These are phyloP conservation scores for Alentia gelatinosa DNA, from an alignment of 2,888 invertebrate species.

Conservation along the genomic window DNA sequence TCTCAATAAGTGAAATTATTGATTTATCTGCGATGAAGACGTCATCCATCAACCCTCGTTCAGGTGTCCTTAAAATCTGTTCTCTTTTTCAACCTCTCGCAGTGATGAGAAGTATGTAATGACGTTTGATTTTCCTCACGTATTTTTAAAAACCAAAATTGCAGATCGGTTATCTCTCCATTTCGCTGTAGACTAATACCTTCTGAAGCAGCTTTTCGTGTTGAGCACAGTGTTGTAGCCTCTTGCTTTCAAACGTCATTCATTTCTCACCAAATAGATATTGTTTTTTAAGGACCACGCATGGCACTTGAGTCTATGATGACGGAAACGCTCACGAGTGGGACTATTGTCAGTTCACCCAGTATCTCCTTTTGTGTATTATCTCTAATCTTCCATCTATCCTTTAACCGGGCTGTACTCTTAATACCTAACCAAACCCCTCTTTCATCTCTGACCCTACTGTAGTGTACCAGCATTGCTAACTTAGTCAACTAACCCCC, in stretches of 20 bases:
- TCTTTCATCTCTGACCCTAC: too few species aligned
- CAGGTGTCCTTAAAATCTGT: slow-evolving; percentile 2
- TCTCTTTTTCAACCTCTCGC: slow-evolving; percentile 37
- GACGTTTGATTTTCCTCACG: background rate
- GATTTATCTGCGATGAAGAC: background rate
- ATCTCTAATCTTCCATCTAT: too few species aligned
- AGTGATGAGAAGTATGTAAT: slow-evolving; percentile 49
- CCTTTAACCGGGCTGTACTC: too few species aligned
- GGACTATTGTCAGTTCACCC: background rate
- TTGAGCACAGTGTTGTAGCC: background rate
- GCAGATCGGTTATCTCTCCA: background rate
- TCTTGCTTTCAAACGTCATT: background rate
- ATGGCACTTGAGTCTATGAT: background rate
- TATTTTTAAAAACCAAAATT: background rate
- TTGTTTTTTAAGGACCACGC: background rate
- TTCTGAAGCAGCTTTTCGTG: background rate
- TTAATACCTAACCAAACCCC: too few species aligned
- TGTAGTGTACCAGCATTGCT: too few species aligned
- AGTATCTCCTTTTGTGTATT: background rate
- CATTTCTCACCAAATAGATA: background rate
- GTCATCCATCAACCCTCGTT: background rate
- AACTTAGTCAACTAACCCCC: too few species aligned
- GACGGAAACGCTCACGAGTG: background rate
- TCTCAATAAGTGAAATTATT: background rate
- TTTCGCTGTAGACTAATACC: background rate